Percentiles rank a stretch among this genome's conserved stretches.
phyloP scores from a whole-genome alignment of 1,140 invertebrate genomes.

The Neuroterus valhalla region DNA sequence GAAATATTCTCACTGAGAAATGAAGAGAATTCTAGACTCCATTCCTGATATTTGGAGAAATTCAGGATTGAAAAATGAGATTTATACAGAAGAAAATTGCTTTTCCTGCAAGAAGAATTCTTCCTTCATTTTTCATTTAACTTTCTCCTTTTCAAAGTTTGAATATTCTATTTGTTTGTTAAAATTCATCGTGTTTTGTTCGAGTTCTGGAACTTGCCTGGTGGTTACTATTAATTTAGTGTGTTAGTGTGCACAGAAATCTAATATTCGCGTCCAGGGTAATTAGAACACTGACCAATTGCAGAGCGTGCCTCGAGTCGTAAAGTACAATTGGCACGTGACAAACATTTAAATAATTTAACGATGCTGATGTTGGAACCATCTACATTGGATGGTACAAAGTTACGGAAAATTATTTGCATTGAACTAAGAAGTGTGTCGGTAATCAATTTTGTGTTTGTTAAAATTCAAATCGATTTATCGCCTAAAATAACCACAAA shows the following conservation, averaged over 20 bases:
- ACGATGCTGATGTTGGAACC: constrained; percentile 27
- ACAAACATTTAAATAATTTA: constrained; percentile 50
- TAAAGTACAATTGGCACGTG: constrained; percentile 57
- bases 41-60: too few species aligned
- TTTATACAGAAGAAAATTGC: too few species aligned
- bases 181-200: neutral
- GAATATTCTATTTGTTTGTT: too few species aligned
- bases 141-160: too few species aligned
- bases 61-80: too few species aligned
- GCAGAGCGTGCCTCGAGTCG: constrained; percentile 55
- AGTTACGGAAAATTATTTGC: neutral
- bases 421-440: constrained; percentile 1
- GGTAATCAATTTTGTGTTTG: neutral
- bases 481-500: too few species aligned
- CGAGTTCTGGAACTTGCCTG: neutral
- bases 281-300: constrained; percentile 61
- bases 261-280: constrained; percentile 44
- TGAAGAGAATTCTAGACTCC: too few species aligned
- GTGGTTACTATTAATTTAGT: neutral
- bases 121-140: too few species aligned
- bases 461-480: too few species aligned
- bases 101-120: too few species aligned
- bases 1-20: too few species aligned
- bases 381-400: neutral
- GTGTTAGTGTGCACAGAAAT: constrained; percentile 33